phyloP scores from a whole-genome alignment of 1,140 invertebrate species.

The Sitophilus oryzae region DNA sequence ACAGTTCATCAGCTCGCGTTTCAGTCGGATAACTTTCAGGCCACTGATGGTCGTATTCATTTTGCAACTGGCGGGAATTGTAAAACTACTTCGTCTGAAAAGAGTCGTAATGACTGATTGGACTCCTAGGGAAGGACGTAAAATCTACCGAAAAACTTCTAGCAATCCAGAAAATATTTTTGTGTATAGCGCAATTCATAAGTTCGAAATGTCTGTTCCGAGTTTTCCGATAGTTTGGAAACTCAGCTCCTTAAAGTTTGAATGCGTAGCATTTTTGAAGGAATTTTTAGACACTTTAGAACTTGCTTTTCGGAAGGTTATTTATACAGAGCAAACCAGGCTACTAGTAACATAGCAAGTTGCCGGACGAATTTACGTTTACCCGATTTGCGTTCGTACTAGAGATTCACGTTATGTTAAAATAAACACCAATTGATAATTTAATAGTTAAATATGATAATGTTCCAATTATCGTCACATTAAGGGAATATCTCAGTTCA shows the following conservation, averaged over 20 bases:
- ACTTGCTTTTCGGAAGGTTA: too few species aligned
- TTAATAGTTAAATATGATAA: too few species aligned
- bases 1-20: conserved; percentile 20
- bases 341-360: too few species aligned
- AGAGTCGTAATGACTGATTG: conserved; percentile 20
- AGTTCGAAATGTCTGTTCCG: not conserved
- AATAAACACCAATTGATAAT: too few species aligned
- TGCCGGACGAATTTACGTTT: too few species aligned
- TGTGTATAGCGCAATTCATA: conserved; percentile 15
- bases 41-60: conserved; percentile 23
- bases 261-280: not conserved
- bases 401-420: too few species aligned
- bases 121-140: conserved; percentile 12
- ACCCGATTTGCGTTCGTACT: too few species aligned
- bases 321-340: too few species aligned
- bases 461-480: too few species aligned
- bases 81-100: conserved; percentile 21
- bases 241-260: not conserved
- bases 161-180: conserved; percentile 13
- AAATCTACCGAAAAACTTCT: conserved; percentile 16
- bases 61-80: conserved; percentile 12
- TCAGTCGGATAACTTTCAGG: conserved; percentile 12
- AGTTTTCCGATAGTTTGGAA: not conserved
- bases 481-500: too few species aligned
- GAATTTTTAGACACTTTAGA: not conserved